phyloP scores from a whole-genome alignment of 2,888 invertebrate species.

The Athetis lepigone region DNA sequence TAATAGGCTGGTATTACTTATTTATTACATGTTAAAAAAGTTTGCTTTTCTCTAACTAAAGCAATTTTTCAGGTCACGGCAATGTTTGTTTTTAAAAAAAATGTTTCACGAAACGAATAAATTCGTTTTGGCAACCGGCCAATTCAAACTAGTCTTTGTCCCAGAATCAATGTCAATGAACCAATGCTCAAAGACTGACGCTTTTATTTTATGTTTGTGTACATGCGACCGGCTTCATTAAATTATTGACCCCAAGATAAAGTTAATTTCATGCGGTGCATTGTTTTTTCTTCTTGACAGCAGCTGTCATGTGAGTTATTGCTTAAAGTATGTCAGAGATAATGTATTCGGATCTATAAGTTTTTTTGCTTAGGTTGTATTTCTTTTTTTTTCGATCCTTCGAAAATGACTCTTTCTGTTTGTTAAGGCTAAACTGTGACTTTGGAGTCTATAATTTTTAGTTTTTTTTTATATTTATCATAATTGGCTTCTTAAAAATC shows the following conservation, averaged over 20 bases:
- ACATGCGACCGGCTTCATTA: conserved; percentile 43
- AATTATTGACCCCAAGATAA: conserved; percentile 34
- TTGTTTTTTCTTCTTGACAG: conserved; percentile 7
- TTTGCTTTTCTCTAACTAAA: conserved; percentile 34
- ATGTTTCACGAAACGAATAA: conserved; percentile 75
- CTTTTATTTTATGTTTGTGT: conserved; percentile 57
- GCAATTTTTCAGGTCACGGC: conserved; percentile 44
- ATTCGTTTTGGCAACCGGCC: conserved; percentile 79
- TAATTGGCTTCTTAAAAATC: no score
- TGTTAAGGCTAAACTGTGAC: no score
- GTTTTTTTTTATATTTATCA: no score
- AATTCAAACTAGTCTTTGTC: conserved; percentile 78
- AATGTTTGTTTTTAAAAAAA: conserved; percentile 71
- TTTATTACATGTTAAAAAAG: conserved; percentile 9
- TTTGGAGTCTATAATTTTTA: no score
- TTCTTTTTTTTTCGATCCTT: no score
- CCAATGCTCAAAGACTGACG: conserved; percentile 67
- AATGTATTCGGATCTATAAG: no score
- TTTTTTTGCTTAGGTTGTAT: background rate
- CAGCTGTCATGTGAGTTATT: conserved; percentile 2
- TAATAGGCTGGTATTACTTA: no score
- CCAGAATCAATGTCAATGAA: conserved; percentile 82
- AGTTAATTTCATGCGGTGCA: conserved; percentile 8
- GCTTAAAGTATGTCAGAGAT: background rate
- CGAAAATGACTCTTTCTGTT: no score